Evolutionary conservation across 2,797 vertebrate species (phyloP).

Genomic region (Paramormyrops hopkinsi): DNA sequence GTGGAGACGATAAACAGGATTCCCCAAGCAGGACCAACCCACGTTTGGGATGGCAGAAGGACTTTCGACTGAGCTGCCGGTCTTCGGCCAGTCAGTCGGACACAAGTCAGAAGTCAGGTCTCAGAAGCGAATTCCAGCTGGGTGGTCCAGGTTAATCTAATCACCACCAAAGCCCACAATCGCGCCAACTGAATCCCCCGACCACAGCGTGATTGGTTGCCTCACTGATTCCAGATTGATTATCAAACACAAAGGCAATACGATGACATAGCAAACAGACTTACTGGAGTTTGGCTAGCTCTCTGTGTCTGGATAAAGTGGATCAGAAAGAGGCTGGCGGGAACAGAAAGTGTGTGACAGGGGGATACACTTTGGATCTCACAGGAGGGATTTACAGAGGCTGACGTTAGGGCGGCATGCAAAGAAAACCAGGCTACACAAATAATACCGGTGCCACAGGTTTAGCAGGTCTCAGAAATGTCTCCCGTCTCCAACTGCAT

Average conservation of each 20-base stretch:
- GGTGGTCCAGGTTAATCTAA: slow-evolving; percentile 37
- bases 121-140: slow-evolving; percentile 31
- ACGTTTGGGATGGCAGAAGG: not conserved
- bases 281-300: not conserved
- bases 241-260: slow-evolving; percentile 30
- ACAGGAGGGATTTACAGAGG: not conserved
- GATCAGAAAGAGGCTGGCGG: not conserved
- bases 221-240: slow-evolving; percentile 26
- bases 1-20: slow-evolving; percentile 34
- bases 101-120: slow-evolving; percentile 9
- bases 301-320: not conserved
- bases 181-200: slow-evolving; percentile 27
- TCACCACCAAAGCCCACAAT: slow-evolving; percentile 37
- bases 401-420: not conserved
- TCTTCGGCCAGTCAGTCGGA: not conserved
- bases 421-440: not conserved
- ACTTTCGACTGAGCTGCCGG: not conserved
- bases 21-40: not conserved
- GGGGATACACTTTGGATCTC: not conserved
- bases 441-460: not conserved
- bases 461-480: not conserved
- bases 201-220: slow-evolving; percentile 4
- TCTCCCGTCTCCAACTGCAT: not conserved
- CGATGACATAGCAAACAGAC: not conserved
- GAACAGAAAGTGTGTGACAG: too few relatives aligned